Conservation (phyloP, 2,113 vertebrate genomes). For the Lophius piscatorius region DNA sequence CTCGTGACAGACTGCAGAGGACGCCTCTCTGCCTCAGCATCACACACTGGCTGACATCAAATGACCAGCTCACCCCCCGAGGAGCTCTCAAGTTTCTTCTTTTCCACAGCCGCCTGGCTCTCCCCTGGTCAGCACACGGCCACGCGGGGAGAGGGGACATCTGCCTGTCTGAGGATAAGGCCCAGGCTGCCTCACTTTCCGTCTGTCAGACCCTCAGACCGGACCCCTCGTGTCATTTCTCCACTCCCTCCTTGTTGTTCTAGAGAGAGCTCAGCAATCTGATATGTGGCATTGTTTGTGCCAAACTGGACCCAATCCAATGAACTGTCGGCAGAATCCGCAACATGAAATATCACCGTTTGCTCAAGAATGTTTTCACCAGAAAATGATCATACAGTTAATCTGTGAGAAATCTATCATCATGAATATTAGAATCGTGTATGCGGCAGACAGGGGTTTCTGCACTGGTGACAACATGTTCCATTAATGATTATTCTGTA, state of each 20-base stretch:
- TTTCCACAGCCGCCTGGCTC: conserved; percentile 92
- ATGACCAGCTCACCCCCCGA: conserved; percentile 95
- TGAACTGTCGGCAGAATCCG: conserved; percentile 40
- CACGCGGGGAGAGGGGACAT: conserved; percentile 93
- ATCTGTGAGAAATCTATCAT: neutral
- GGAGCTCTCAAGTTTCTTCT: conserved; percentile 95
- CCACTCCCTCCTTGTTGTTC: conserved; percentile 80
- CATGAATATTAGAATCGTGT: neutral
- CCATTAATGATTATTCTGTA: conserved; percentile 70
- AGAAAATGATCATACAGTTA: conserved; percentile 5
- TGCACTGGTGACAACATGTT: conserved; percentile 55
- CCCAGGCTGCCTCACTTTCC: conserved; percentile 81
- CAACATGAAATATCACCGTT: conserved; percentile 30
- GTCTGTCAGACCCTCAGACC: conserved; percentile 81
- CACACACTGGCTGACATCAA: conserved; percentile 88
- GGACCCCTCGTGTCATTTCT: conserved; percentile 71
- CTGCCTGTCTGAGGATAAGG: conserved; percentile 98
- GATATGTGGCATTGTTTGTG: conserved; percentile 76
- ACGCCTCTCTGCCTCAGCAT: conserved; percentile 80
- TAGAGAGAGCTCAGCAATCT: conserved; percentile 68
- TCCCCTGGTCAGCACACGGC: conserved; percentile 79
- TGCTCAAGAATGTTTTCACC: neutral
- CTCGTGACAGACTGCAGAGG: conserved; percentile 82
- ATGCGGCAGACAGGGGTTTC: conserved; percentile 21
- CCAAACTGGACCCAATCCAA: conserved; percentile 61